phyloP scores from a whole-genome alignment of 1,140 invertebrate species.

The Hyles euphorbiae region DNA sequence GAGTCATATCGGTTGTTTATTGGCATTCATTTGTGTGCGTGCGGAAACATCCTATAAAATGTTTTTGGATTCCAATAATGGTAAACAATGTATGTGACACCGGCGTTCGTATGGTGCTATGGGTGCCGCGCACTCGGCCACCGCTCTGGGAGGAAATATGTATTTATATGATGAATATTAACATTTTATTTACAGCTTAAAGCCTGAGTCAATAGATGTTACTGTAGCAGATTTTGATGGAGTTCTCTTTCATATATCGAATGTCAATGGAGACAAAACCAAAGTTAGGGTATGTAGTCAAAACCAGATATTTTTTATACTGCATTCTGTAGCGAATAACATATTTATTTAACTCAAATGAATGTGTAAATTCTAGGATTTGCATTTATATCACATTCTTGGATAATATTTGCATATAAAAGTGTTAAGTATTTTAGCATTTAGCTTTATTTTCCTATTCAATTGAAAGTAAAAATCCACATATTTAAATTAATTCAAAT shows the following conservation, averaged over 20 bases:
- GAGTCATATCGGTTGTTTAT: slow-evolving; percentile 60
- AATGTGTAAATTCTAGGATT: no score
- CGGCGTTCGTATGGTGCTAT: slow-evolving; percentile 17
- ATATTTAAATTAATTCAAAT: no score
- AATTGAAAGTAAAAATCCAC: no score
- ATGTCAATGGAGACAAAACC: slow-evolving; percentile 95
- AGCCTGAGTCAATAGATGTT: slow-evolving; percentile 96
- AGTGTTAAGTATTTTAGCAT: no score
- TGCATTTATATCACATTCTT: no score
- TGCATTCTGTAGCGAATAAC: no score
- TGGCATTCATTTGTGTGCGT: slow-evolving; percentile 43
- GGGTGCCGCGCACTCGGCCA: background rate
- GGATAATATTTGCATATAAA: no score
- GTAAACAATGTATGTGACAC: slow-evolving; percentile 52
- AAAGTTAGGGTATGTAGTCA: slow-evolving; percentile 89
- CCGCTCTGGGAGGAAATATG: background rate
- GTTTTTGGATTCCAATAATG: slow-evolving; percentile 55
- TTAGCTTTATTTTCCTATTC: no score
- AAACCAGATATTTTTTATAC: no score
- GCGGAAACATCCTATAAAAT: slow-evolving; percentile 60
- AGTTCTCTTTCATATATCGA: slow-evolving; percentile 98
- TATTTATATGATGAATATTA: slow-evolving; percentile 21
- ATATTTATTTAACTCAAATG: no score
- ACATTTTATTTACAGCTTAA: slow-evolving; percentile 84
- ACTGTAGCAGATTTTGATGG: slow-evolving; percentile 98